Evolutionary conservation across 1,140 invertebrate species (phyloP), one percentile per base, ranked within the genome.

Genomic region (Lutraria rhynchaena): DNA sequence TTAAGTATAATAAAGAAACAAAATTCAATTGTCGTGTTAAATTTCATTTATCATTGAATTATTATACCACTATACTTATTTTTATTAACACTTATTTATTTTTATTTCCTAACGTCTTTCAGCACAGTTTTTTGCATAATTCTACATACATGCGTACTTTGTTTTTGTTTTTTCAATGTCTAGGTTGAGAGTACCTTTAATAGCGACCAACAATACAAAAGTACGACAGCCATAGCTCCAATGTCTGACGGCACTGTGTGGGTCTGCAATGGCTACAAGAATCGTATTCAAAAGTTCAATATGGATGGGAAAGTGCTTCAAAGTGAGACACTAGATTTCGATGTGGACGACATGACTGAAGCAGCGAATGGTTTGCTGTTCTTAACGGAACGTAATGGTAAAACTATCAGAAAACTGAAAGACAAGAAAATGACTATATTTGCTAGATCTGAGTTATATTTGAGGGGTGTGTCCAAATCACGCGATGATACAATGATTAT

Each of bases 341-440:
- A 80, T 37, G 76, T 80, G 1, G 76, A 80, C 24, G 76, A 80
- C 24, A 80, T 80, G 76, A 63, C 67, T 11, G 51, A 80, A 19
- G 76, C 61, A 70, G 22, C 49, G n/a, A 37, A 9, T 24, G 76
- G 55, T 33, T n/a, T 7, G n/a, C 13, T 80, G 31, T 80, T 70
- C 29, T 24, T 80, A 1, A 70, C 76, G 3, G 76, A 80, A 49
- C 15, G 67, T 4, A 80, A 80, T 35, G 76, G 76, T 3, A 80
- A 80, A 70, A n/a, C 37, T 44, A 70, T 80, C 51, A 63, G 76
- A 27, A 80, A 70, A 46, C 31, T 69, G n/a, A 74, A 60, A 19
- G 46, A 60, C 29, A 49, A 61, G 4, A 69, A 70, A 60, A 53
- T 80, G n/a, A 55, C 76, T 0, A 70, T 80, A 19, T 80, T 80